A percentile compares a stretch with the other conserved stretches of the same genome.
These are phyloP conservation scores for Pristionchus japonicus DNA, from an alignment of 2,888 invertebrate species.

Conservation along the genomic window DNA sequence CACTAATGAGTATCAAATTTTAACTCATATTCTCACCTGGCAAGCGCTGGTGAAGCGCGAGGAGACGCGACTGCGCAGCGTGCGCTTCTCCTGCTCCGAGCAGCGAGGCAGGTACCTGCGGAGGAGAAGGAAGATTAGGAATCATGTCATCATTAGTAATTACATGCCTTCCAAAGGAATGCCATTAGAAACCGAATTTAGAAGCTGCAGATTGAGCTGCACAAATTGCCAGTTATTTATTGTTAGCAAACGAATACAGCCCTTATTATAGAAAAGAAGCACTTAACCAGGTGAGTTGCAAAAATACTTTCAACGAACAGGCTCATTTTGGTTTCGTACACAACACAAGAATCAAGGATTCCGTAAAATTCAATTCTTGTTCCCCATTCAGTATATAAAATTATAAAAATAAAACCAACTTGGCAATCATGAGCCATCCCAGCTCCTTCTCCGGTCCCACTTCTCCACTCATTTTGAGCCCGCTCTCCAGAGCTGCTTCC, in stretches of 20 bases:
- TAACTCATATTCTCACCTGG: too few species aligned
- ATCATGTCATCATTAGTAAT: not conserved
- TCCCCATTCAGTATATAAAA: too few species aligned
- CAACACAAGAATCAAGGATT: not conserved
- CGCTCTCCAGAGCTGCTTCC: conserved; percentile 42
- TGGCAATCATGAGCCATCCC: conserved; percentile 46
- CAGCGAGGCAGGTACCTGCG: not conserved
- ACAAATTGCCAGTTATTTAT: too few species aligned
- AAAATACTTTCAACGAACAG: too few species aligned
- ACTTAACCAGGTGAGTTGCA: too few species aligned
- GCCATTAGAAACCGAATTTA: not conserved
- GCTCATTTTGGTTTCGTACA: too few species aligned
- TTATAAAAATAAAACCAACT: not conserved
- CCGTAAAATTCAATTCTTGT: too few species aligned
- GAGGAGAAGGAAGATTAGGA: not conserved
- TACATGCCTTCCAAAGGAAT: too few species aligned
- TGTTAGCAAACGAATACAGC: too few species aligned
- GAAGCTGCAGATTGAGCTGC: not conserved
- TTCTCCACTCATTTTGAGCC: conserved; percentile 37
- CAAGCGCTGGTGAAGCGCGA: conserved; percentile 31
- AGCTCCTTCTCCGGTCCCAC: not conserved
- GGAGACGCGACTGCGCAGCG: conserved; percentile 13
- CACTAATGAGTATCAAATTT: too few species aligned
- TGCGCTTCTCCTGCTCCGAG: conserved; percentile 29
- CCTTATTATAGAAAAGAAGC: too few species aligned